phyloP scores from a whole-genome alignment of 1,140 invertebrate genomes.

The Ctenoplectra terminalis region DNA sequence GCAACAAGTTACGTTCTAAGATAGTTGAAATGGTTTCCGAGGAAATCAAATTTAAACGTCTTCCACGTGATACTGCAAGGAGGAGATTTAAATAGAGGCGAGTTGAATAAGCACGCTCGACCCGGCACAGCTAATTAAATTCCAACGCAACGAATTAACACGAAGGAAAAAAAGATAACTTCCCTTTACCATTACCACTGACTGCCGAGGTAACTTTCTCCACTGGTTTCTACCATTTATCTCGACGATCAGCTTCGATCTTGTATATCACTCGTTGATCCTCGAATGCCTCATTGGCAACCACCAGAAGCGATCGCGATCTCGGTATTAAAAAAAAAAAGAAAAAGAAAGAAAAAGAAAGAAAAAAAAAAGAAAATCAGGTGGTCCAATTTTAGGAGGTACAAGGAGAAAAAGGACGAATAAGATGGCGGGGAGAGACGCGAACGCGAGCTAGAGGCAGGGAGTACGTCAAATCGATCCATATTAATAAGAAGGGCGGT shows the following conservation, averaged over 20 bases:
- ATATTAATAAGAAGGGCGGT: slow-evolving; percentile 76
- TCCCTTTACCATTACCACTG: not conserved
- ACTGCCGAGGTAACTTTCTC: slow-evolving; percentile 11
- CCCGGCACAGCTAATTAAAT: slow-evolving; percentile 33
- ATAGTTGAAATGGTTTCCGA: slow-evolving; percentile 29
- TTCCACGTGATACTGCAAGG: slow-evolving; percentile 27
- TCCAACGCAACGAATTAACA: slow-evolving; percentile 38
- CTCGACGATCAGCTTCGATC: not conserved
- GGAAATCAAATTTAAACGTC: slow-evolving; percentile 42
- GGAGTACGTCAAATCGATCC: slow-evolving; percentile 73
- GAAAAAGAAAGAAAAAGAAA: too few species aligned
- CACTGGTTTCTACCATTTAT: not conserved
- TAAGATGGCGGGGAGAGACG: not conserved
- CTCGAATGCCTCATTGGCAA: too few species aligned
- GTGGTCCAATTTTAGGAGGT: slow-evolving; percentile 41
- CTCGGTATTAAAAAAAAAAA: too few species aligned
- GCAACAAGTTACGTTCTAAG: slow-evolving; percentile 7
- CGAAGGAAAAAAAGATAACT: slow-evolving; percentile 33
- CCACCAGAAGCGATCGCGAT: too few species aligned
- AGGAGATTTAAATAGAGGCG: slow-evolving; percentile 40
- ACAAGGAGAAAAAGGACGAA: not conserved
- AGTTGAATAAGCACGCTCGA: slow-evolving; percentile 38
- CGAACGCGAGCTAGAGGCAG: not conserved
- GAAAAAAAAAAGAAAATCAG: too few species aligned
- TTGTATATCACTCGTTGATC: too few species aligned